Evolutionary conservation across 2,888 invertebrate species (phyloP), one percentile per base, ranked within the genome.

Genomic region (Drosophila austrosaltans): DNA sequence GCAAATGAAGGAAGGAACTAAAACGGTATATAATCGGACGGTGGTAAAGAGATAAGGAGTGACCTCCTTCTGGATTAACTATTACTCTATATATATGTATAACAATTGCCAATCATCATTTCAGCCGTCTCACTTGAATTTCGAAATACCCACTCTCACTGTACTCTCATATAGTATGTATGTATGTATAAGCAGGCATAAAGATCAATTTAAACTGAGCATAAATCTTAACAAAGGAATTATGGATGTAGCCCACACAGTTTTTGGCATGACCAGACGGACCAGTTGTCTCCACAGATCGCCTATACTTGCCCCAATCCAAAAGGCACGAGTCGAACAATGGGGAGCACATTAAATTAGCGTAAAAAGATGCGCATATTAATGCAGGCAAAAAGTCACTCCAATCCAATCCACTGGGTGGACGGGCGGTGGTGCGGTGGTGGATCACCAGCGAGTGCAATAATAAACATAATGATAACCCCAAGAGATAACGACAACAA

Each of bases 401-500:
- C 36, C 36, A 56, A 2, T 57, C 36, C 36, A 56, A 2, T 6
- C 32, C 28, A 32, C 25, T 44, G 44, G 56, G 28, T 30, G 30
- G 30, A 30, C 5, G 58, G 63, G 44, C 61, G 63, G 44, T 39
- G 32, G 10, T 10, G 48, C 44, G 64, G 48, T 58, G 28, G 32
- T 5, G 6, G 7, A 10, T 10, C 30, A 22, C 22, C 12, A 63
- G 54, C 63, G 54, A 72, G 76, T 78, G 81, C 69, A 78, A 81
- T 74, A 78, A 84, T 83, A 79, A 82, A 74, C 74, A 75, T 79
- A 81, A 78, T 79, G 75, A 87, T 83, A 81, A 84, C 67, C 65
- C 57, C 57, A 36, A 36, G 56, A 62, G 80, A 81, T 77, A 85
- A 76, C 75, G 80, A 82, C 83, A 66, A 63, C 72, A 76, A 80